A percentile compares a stretch with the other conserved stretches of the same genome.
These are phyloP conservation scores for Uria lomvia DNA, from an alignment of 2,113 vertebrate genomes.

Conservation along the genomic window DNA sequence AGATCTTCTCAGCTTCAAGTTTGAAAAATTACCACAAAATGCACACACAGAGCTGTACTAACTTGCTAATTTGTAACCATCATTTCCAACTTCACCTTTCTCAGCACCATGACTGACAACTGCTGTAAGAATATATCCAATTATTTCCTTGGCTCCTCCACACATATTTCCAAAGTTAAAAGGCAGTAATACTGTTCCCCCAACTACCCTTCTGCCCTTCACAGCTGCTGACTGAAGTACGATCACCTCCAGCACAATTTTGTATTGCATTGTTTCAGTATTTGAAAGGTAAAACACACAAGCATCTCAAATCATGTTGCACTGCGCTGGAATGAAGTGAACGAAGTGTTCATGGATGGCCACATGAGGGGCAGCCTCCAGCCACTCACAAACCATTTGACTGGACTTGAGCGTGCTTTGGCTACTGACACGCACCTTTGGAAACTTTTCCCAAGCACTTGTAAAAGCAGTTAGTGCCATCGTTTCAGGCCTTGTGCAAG, in stretches of 20 bases:
- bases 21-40: neutral
- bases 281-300: neutral
- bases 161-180: neutral
- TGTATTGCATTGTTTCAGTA: neutral
- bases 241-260: neutral
- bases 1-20: neutral
- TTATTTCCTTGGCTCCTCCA: neutral
- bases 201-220: neutral
- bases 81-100: neutral
- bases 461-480: neutral
- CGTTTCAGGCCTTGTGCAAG: neutral
- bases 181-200: neutral
- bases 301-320: neutral
- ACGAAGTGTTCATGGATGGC: accelerated
- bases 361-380: neutral
- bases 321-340: neutral
- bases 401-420: neutral
- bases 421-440: too few species aligned
- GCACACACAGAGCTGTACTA: neutral
- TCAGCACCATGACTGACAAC: accelerated
- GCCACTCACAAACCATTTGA: neutral
- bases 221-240: neutral
- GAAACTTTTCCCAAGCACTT: neutral
- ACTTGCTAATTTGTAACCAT: neutral
- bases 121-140: neutral